phyloP scores from a whole-genome alignment of 2,113 vertebrate genomes.

The Epinephelus moara region DNA sequence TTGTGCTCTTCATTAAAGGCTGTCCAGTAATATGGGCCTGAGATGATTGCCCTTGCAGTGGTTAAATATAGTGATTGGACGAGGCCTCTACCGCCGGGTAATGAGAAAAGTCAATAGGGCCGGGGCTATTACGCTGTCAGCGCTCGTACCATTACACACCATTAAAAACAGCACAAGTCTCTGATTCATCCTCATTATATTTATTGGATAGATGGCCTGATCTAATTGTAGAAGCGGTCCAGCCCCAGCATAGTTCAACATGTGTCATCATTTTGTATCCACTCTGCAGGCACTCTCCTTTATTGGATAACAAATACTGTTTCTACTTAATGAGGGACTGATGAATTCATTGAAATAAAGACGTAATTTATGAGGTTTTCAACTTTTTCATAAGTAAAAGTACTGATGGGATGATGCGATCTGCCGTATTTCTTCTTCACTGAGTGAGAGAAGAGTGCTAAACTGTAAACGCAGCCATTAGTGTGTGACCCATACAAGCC shows the following conservation, averaged over 20 bases:
- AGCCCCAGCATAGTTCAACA: constrained; percentile 51
- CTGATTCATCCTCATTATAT: constrained; percentile 85
- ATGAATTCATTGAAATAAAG: neutral
- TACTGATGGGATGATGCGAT: neutral
- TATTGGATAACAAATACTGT: neutral
- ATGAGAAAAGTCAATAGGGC: constrained; percentile 79
- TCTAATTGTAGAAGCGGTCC: constrained; percentile 73
- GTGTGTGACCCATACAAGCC: constrained; percentile 51
- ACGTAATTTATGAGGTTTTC: neutral
- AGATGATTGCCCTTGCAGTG: constrained; percentile 74
- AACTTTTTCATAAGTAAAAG: neutral
- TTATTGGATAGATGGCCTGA: constrained; percentile 79
- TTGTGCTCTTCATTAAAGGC: constrained; percentile 84
- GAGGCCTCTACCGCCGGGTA: constrained; percentile 63
- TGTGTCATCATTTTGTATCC: constrained; percentile 43
- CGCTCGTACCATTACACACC: constrained; percentile 80
- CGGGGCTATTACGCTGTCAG: constrained; percentile 86
- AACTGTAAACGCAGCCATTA: constrained; percentile 48
- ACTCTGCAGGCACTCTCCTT: neutral
- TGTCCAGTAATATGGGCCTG: constrained; percentile 71
- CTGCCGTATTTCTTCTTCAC: neutral
- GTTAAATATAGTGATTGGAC: constrained; percentile 80
- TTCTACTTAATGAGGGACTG: neutral
- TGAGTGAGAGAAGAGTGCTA: constrained; percentile 11
- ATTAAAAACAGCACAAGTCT: constrained; percentile 80